phyloP scores from a whole-genome alignment of 2,888 invertebrate species.

The Rhingia rostrata region DNA sequence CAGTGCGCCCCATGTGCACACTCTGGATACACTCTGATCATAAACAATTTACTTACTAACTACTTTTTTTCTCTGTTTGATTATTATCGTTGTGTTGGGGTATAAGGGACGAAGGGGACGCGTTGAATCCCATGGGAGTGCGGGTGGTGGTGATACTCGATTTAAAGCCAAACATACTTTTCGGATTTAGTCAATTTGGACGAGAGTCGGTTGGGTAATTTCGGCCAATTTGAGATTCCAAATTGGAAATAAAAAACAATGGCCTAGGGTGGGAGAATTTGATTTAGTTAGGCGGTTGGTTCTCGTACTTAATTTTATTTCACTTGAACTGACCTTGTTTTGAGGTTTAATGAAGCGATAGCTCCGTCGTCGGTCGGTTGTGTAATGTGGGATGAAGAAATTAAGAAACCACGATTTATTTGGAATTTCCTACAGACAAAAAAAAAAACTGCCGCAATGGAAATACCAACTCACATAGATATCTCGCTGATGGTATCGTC shows the following conservation, averaged over 20 bases:
- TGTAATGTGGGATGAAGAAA: conserved; percentile 28
- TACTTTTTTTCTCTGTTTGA: conserved; percentile 24
- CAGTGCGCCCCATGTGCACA: conserved; percentile 34
- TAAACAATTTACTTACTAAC: conserved; percentile 58
- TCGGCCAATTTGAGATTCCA: conserved; percentile 54
- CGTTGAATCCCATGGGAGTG: conserved; percentile 19
- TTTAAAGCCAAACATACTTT: conserved; percentile 39
- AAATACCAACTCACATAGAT: conserved; percentile 5
- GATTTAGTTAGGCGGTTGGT: conserved; percentile 33
- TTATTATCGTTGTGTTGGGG: conserved; percentile 32
- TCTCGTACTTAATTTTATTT: conserved; percentile 28
- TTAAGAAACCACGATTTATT: conserved; percentile 23
- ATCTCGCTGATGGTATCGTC: conserved; percentile 16
- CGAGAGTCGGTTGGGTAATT: conserved; percentile 37
- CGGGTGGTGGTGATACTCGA: neutral
- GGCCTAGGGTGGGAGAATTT: conserved; percentile 28
- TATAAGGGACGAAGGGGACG: neutral
- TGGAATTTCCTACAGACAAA: conserved; percentile 3
- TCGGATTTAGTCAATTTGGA: conserved; percentile 50
- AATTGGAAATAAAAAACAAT: conserved; percentile 35
- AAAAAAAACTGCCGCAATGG: conserved; percentile 1
- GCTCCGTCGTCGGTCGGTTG: conserved; percentile 37
- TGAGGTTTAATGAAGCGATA: conserved; percentile 50
- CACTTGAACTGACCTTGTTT: conserved; percentile 56
- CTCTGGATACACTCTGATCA: conserved; percentile 13